A percentile compares a stretch with the other conserved stretches of the same genome.
Conservation (phyloP, 2,888 invertebrate species). For the Amiota minor region DNA sequence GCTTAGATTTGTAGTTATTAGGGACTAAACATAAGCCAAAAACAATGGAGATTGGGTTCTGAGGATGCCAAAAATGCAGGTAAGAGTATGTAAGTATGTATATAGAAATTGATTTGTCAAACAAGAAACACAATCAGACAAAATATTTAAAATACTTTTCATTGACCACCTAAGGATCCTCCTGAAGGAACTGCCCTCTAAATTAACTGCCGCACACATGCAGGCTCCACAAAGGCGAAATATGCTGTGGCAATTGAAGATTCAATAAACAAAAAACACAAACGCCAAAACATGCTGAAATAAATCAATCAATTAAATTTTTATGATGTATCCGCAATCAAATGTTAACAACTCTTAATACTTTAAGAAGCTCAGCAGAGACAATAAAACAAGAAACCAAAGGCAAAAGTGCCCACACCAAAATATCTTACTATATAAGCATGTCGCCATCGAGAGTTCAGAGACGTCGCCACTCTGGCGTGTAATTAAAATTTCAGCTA, state of each 20-base stretch:
- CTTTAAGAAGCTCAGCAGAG: neutral
- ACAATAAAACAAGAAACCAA: constrained; percentile 30
- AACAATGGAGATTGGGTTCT: neutral
- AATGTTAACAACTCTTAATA: constrained; percentile 42
- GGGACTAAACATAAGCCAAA: neutral
- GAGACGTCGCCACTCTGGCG: constrained; percentile 28
- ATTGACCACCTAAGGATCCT: constrained; percentile 56
- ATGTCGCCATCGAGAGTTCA: constrained; percentile 29
- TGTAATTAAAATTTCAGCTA: constrained; percentile 73
- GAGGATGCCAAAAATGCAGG: constrained; percentile 7
- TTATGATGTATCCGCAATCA: constrained; percentile 61
- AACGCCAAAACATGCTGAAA: constrained; percentile 59
- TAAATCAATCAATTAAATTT: constrained; percentile 74
- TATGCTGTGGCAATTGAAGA: constrained; percentile 13
- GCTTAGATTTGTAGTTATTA: constrained; percentile 25
- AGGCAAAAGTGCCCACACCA: constrained; percentile 21
- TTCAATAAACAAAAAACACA: constrained; percentile 6
- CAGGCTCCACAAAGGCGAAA: constrained; percentile 17
- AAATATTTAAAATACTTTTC: constrained; percentile 50
- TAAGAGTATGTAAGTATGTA: neutral
- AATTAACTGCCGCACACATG: constrained; percentile 35
- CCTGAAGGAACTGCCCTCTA: neutral
- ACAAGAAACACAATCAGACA: constrained; percentile 25
- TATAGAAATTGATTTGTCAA: constrained; percentile 61
- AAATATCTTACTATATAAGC: neutral